These are phyloP conservation scores for Anneissia japonica DNA, from an alignment of 35 echinoderm and acorn worm species.

Conservation along the genomic window DNA sequence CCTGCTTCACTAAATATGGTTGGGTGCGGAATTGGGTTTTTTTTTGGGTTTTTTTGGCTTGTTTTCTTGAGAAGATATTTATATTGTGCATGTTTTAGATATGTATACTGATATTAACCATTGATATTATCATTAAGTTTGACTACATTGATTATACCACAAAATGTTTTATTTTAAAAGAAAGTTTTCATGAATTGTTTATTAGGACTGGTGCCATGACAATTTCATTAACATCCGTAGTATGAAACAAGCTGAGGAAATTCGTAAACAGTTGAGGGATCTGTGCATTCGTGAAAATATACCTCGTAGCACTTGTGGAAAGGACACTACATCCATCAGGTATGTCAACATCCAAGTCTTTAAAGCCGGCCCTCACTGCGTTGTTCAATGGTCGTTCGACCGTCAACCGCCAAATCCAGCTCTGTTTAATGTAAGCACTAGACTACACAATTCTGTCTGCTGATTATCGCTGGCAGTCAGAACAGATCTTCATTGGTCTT, in stretches of 20 bases:
- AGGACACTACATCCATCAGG: slow-evolving; percentile 72
- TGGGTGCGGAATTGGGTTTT: not conserved
- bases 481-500: too few relatives aligned
- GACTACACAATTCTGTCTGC: too few relatives aligned
- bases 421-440: too few relatives aligned
- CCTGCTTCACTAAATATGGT: not conserved
- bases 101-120: not conserved
- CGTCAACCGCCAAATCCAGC: too few relatives aligned
- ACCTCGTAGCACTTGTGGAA: slow-evolving; percentile 64
- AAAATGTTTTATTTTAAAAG: too few relatives aligned
- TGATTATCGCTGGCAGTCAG: too few relatives aligned
- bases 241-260: slow-evolving; percentile 71
- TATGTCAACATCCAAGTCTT: not conserved
- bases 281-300: slow-evolving; percentile 65
- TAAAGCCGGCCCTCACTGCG: not conserved
- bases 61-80: not conserved
- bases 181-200: too few relatives aligned
- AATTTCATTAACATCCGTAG: slow-evolving; percentile 78
- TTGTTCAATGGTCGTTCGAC: not conserved
- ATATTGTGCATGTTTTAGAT: not conserved
- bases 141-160: not conserved
- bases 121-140: slow-evolving; percentile 1
- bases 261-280: slow-evolving; percentile 73
- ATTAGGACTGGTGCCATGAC: slow-evolving; percentile 86
- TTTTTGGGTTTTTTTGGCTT: not conserved